Base-by-base conservation (phyloP, 2,113 vertebrate genomes). In the Prunella fulvescens region DNA sequence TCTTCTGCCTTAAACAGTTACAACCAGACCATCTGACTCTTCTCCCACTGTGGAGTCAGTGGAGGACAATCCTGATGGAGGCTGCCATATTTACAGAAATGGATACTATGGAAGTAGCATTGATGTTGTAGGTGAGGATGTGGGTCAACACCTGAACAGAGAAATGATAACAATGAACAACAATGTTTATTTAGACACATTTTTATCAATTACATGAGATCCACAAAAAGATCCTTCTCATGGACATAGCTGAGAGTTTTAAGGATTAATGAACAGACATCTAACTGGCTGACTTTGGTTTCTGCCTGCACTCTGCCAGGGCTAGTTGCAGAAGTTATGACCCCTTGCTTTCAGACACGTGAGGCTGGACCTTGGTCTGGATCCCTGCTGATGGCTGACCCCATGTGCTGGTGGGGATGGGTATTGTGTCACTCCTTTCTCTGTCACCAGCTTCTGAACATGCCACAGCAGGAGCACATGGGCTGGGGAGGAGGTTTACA, bases 21-120 rank as follows among this genome's bases (percentile, higher is more conserved):
- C 17, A 3, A 62, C 50, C 0, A 56, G 69, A 37, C 71, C 73
- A 28, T 53, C 95, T 67, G 91, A 89, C 45, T 62, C 77, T 62
- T 45, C 84, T 91, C 74, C 29, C 14, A 6, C n/a, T 33, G 11
- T 23, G 0, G 29, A 69, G 66, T 56, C 67, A 70, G 31, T 64
- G 81, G 92, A 92, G 56, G 79, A 92, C n/a, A 86, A 67, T 74
- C 57, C 91, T 35, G 92, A 78, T n/a, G 95, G 74, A 66, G 94
- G 93, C 10, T 99, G 99, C 95, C 98, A 97, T 79, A 97, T 98
- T 73, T 98, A 98, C 85, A 97, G 98, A 98, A 97, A 98, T 4
- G 99, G 99, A 15, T 97, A 96, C 90, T 99, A 99, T 26, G 83
- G 31, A 28, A 95, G 87, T 8, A 96, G 94, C 62, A 96, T 99